These are phyloP conservation scores for Willisornis vidua DNA, from an alignment of 2,113 vertebrate species.

Conservation along the genomic window DNA sequence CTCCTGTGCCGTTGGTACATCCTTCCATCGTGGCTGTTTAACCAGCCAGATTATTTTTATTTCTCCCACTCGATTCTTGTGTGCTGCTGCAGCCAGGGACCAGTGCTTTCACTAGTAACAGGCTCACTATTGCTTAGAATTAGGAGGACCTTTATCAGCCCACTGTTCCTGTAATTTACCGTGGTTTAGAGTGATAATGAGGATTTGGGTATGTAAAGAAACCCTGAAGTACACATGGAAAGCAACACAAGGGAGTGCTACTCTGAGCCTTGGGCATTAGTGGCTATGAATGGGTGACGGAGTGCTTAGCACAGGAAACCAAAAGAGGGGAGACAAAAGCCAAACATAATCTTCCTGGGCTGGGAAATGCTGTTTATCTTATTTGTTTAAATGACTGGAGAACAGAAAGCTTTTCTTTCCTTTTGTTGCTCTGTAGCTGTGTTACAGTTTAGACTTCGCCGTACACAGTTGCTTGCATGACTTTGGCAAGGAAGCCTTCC, in stretches of 20 bases:
- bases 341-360: constrained; percentile 26
- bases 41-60: not conserved
- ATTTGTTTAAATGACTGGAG: constrained; percentile 40
- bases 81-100: not conserved
- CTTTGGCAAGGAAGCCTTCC: not conserved
- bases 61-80: not conserved
- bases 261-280: constrained; percentile 25
- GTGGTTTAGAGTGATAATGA: constrained; percentile 31
- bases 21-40: not conserved
- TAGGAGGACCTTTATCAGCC: not conserved
- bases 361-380: constrained; percentile 42
- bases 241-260: not conserved
- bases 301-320: constrained; percentile 15
- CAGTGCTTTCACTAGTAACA: not conserved
- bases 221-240: constrained; percentile 23
- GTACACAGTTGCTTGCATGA: not conserved
- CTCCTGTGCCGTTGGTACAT: not conserved
- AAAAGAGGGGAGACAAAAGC: constrained; percentile 25
- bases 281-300: not conserved
- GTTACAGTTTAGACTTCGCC: not conserved
- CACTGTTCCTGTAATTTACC: not conserved
- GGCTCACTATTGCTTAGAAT: not conserved
- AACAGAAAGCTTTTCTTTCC: constrained; percentile 38
- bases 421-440: not conserved
- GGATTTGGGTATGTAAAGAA: constrained; percentile 56